Conservation (phyloP, 2,113 vertebrate species). For the sheep (Ovis aries) region ARS-UI_Ramb_v3.0 NC_056056.1:203831001-203831500, state of each 20-base stretch:
- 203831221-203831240: not conserved
- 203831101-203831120: not conserved
- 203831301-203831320: not conserved
- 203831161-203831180: not conserved
- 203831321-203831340: not conserved
- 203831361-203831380: not conserved
- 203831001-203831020: not conserved
- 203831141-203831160: not conserved
- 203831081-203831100: not conserved
- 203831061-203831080: not conserved
- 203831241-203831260: not conserved
- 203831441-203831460: not conserved
- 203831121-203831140: not conserved
- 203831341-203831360: not conserved
- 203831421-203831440: not conserved
- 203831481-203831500: not conserved
- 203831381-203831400: not conserved
- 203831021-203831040: too few relatives aligned
- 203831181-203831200: not conserved
- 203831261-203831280: not conserved
- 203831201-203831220: not conserved
- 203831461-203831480: not conserved
- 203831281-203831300: not conserved
- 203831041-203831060: not conserved
- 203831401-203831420: not conserved